Evolutionary conservation across 2,113 vertebrate species (phyloP), one percentile per base, ranked within the genome.

Genomic region (Gorsachius goisagi): DNA sequence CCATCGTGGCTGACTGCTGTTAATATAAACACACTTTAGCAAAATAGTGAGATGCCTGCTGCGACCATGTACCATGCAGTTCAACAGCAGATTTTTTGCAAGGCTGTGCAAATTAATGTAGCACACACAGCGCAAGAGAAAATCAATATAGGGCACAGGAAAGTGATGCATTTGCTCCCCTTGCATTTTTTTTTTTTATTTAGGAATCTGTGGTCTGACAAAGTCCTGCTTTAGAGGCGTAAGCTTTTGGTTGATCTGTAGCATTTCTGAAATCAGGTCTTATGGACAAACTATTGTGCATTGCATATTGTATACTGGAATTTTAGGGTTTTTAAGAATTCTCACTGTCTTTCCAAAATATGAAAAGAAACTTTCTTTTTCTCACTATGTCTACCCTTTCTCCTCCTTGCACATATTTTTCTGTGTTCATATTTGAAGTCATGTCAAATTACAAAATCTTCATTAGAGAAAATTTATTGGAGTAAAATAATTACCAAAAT

Each of bases 141-240:
- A 30, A 15, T 20, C 14, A 7, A 5, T 21, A 32, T 13, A 73
- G 39, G 35, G 15, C 39, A 35, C 4, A 0, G 5, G 24, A 9
- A 82, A 28, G 15, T 55, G 16, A 33, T 0, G 0, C 2, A 3
- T 44, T 84, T 84, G 6, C 33, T 85, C 15, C 59, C 23, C 23
- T 12, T 37, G n/a, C n/a, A 52, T 82, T 82, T n/a, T 8, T 56
- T 64, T 90, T 59, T 3, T 2, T 21, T 21, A 21, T 88, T 66
- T 85, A 21, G 37, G 13, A 58, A 32, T 37, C 9, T 73, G 39
- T 76, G 13, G 4, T 80, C 35, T 60, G 23, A 14, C 12, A 56
- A 92, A 88, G 27, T 37, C 39, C 26, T 85, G 32, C 58, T 73
- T 64, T 49, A 64, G 33, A 66, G 2, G 6, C 2, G 0, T 52